Conservation (phyloP, 2,113 vertebrate species). For the Phalacrocorax aristotelis region DNA sequence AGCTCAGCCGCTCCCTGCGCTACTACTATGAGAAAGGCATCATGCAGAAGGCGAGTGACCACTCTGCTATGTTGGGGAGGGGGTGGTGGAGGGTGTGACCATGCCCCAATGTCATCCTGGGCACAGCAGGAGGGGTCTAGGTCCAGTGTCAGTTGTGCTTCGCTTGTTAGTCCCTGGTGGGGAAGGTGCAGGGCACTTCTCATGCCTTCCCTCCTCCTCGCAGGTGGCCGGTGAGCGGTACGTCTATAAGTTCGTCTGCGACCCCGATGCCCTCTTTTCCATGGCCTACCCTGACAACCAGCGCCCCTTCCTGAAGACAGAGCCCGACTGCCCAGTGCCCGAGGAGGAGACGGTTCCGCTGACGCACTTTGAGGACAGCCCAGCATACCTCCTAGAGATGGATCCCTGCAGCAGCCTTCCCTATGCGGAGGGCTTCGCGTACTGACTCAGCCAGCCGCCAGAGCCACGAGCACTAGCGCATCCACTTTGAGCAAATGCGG, state of each 20-base stretch:
- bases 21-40: constrained; percentile 99
- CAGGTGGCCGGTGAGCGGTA: constrained; percentile 95
- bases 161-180: no score
- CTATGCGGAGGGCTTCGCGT: constrained; percentile 87
- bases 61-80: fast-evolving
- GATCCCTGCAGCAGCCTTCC: constrained; percentile 86
- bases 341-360: constrained; percentile 92
- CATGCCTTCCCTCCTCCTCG: fast-evolving
- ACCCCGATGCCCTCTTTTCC: constrained; percentile 94
- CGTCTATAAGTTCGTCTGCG: constrained; percentile 97
- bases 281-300: constrained; percentile 98
- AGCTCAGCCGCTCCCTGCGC: constrained; percentile 94
- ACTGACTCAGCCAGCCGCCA: constrained; percentile 73
- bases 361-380: constrained; percentile 88
- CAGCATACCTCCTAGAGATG: constrained; percentile 85
- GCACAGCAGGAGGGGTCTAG: neutral
- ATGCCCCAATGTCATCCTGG: neutral
- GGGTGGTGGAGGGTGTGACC: no score
- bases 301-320: constrained; percentile 90
- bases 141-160: fast-evolving
- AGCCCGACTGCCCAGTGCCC: constrained; percentile 79
- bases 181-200: neutral
- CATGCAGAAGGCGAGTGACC: constrained; percentile 91
- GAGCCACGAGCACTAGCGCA: constrained; percentile 53
- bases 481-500: constrained; percentile 50